Base-by-base conservation (phyloP, 2,113 vertebrate genomes). In the Euleptes europaea region DNA sequence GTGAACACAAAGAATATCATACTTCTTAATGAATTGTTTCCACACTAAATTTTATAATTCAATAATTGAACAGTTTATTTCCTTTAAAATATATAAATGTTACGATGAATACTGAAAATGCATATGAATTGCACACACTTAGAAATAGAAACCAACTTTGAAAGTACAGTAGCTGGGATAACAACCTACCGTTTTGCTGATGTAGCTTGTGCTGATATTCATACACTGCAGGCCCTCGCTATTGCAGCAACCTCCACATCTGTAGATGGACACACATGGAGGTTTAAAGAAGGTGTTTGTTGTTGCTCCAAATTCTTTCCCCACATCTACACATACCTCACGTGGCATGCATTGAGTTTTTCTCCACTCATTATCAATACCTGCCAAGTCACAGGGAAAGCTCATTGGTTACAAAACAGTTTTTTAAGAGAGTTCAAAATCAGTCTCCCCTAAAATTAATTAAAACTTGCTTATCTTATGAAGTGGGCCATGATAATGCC, bases 201-300 rank as follows among this genome's bases (percentile, higher is more conserved):
- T 95, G 95, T 97, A 98, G 88, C 97, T 96, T 87, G 98, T 98
- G 96, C 97, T 98, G 96, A 97, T 96, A 95, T 99, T 99, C 97
- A 97, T 97, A 93, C 98, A 99, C 89, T 98, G 98, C 90, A 97
- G 97, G 90, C 98, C 98, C 96, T 99, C 98, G 21, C 98, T 99
- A 97, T 99, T 98, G 95, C 98, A 99, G 97, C 98, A 99, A 90
- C 98, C 98, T 93, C 98, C 98, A 98, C 98, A 99, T 98, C 98
- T 98, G 97, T 98, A 98, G 96, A 97, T 96, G 96, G 98, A 98
- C 96, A 99, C 98, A 97, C 98, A 99, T 92, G 98, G 97, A 86
- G 98, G 98, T 97, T 99, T 99, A 97, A 98, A 99, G 98, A 99
- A 99, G 97, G 97, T 97, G 97, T 99, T 99, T 96, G 98, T 98